Conservation (phyloP, 2,113 vertebrate genomes). For the Crotalus viridis region DNA sequence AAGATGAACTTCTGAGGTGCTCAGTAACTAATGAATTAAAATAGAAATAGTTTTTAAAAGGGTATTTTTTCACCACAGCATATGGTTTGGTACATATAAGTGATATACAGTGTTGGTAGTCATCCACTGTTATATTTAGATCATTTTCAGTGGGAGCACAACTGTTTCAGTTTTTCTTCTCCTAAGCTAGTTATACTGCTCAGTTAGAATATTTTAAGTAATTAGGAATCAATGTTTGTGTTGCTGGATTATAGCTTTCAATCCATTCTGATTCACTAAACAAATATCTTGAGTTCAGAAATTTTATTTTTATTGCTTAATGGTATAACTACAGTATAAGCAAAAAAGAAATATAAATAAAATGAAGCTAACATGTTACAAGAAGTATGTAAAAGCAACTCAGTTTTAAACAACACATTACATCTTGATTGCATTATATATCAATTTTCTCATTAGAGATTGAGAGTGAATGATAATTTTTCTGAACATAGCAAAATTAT, state of each 20-base stretch:
- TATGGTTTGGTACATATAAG: neutral
- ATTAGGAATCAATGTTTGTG: neutral
- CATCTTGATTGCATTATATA: neutral
- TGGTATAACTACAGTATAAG: neutral
- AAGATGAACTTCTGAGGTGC: neutral
- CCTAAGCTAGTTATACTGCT: neutral
- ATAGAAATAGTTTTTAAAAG: neutral
- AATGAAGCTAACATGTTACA: neutral
- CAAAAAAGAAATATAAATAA: neutral
- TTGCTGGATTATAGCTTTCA: neutral
- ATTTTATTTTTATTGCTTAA: neutral
- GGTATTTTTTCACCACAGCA: neutral
- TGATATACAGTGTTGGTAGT: neutral
- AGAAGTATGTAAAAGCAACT: neutral
- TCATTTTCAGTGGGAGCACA: neutral
- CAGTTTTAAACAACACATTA: neutral
- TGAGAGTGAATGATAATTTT: neutral
- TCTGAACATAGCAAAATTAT: neutral
- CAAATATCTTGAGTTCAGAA: neutral
- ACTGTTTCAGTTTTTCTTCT: neutral
- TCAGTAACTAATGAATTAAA: neutral
- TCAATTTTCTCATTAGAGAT: neutral
- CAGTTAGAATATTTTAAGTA: neutral
- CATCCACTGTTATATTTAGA: neutral
- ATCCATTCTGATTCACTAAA: neutral